Percentiles rank a stretch among this genome's conserved stretches.
phyloP scores from a whole-genome alignment of 2,797 vertebrate genomes.

The Benthosema pterotum region DNA sequence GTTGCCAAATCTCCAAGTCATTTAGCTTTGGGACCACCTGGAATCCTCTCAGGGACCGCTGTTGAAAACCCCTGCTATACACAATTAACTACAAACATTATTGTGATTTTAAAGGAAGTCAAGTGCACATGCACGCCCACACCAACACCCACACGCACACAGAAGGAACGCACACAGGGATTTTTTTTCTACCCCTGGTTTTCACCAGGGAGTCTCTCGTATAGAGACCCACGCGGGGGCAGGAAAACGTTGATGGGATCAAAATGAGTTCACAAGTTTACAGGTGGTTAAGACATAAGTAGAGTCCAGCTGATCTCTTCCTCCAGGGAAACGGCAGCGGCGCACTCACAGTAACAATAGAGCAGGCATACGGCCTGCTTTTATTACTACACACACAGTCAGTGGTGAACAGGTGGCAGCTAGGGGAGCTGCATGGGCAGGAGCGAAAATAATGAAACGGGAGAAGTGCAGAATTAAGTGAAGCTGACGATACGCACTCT shows the following conservation, averaged over 20 bases:
- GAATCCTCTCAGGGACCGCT: too few species aligned
- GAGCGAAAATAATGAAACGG: slow-evolving; percentile 32
- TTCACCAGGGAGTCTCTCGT: slow-evolving; percentile 46
- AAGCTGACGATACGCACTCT: slow-evolving; percentile 14
- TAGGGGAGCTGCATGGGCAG: slow-evolving; percentile 21
- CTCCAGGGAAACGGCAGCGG: slow-evolving; percentile 50
- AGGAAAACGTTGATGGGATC: slow-evolving; percentile 64
- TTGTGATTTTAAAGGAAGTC: slow-evolving; percentile 65
- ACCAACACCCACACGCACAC: neutral
- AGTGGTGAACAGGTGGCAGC: slow-evolving; percentile 27
- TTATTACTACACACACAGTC: slow-evolving; percentile 51
- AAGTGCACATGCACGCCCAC: slow-evolving; percentile 9
- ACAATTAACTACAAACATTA: slow-evolving; percentile 59
- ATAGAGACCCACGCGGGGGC: slow-evolving; percentile 64
- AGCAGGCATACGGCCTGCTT: slow-evolving; percentile 61
- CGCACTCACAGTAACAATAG: slow-evolving; percentile 72
- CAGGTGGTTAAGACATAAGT: slow-evolving; percentile 71
- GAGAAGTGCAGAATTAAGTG: slow-evolving; percentile 11
- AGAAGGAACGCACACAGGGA: slow-evolving; percentile 24
- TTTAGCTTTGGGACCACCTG: too few species aligned
- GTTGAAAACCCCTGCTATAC: too few species aligned
- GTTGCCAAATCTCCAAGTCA: too few species aligned
- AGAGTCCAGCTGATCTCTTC: slow-evolving; percentile 60
- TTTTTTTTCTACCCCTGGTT: slow-evolving; percentile 49
- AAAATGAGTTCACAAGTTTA: slow-evolving; percentile 71